A percentile compares a stretch with the other conserved stretches of the same genome.
These are phyloP conservation scores for Papilio polytes DNA, from an alignment of 1,140 invertebrate species.

Conservation along the genomic window DNA sequence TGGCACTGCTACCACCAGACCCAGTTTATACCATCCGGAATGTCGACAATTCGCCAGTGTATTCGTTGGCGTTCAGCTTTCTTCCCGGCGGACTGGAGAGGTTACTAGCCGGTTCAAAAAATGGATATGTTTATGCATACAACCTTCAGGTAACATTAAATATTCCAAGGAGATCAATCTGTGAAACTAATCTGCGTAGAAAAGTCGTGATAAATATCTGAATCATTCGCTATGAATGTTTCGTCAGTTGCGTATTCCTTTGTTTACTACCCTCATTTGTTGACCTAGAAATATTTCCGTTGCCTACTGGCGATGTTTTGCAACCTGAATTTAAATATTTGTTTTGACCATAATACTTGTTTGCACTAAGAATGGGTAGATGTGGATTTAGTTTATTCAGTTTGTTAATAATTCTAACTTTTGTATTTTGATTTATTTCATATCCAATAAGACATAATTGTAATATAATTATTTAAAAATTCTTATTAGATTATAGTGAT, in stretches of 20 bases:
- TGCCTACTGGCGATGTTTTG: slow-evolving; percentile 22
- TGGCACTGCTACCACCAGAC: slow-evolving; percentile 85
- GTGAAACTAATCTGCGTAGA: slow-evolving; percentile 48
- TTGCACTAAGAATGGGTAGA: not conserved
- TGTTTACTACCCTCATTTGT: slow-evolving; percentile 73
- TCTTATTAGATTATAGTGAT: too few relatives aligned
- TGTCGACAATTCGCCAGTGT: slow-evolving; percentile 87
- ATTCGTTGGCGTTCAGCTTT: slow-evolving; percentile 87
- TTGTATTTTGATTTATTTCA: too few relatives aligned
- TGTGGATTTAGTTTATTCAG: slow-evolving; percentile 11
- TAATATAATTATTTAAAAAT: too few relatives aligned
- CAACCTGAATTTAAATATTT: slow-evolving; percentile 10
- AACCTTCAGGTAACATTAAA: slow-evolving; percentile 86
- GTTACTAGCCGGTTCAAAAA: slow-evolving; percentile 87
- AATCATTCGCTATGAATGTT: slow-evolving; percentile 48
- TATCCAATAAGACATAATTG: too few relatives aligned
- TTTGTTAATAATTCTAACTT: not conserved
- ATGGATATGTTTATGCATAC: slow-evolving; percentile 88
- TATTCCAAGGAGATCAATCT: slow-evolving; percentile 61
- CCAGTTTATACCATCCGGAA: slow-evolving; percentile 87
- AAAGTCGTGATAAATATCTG: slow-evolving; percentile 45
- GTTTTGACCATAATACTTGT: slow-evolving; percentile 9
- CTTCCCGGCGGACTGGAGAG: slow-evolving; percentile 84
- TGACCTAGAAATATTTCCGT: slow-evolving; percentile 67
- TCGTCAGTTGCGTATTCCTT: slow-evolving; percentile 56